These are phyloP conservation scores for Fregata magnificens DNA, from an alignment of 2,113 vertebrate genomes.

Conservation along the genomic window DNA sequence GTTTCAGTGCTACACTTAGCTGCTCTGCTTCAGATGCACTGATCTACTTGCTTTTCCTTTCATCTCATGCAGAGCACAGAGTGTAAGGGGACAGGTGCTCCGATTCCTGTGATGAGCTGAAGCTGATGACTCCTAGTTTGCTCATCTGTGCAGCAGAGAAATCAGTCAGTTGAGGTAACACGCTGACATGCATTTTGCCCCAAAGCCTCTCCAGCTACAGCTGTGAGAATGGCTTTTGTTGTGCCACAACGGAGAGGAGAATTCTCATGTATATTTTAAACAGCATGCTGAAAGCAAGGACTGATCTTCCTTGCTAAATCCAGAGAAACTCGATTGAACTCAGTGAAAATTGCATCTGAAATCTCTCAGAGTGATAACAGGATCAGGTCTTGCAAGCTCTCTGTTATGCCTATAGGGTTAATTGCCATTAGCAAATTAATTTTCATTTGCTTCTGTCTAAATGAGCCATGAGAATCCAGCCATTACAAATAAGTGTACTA, in stretches of 20 bases:
- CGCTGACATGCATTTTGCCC: background rate
- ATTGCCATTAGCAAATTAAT: background rate
- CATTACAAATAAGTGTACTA: background rate
- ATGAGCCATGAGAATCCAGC: background rate
- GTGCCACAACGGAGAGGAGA: background rate
- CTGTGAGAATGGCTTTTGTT: conserved; percentile 21
- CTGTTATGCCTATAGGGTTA: background rate
- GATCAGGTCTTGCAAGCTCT: background rate
- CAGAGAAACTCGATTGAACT: background rate
- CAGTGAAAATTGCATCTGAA: background rate
- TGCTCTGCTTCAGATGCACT: background rate
- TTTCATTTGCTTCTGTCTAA: background rate
- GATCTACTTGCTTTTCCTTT: background rate
- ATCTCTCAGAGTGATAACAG: background rate
- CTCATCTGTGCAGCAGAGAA: conserved; percentile 3
- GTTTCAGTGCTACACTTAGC: background rate
- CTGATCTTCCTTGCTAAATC: background rate
- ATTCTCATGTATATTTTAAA: conserved; percentile 39
- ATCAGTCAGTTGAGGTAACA: conserved; percentile 25
- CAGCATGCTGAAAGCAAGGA: background rate
- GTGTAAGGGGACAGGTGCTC: background rate
- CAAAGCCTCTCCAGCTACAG: background rate
- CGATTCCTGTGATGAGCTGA: background rate
- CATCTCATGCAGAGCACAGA: background rate
- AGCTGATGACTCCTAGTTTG: conserved; percentile 15